Evolutionary conservation across 2,797 vertebrate genomes (phyloP).

Genomic region (Molothrus aeneus): DNA sequence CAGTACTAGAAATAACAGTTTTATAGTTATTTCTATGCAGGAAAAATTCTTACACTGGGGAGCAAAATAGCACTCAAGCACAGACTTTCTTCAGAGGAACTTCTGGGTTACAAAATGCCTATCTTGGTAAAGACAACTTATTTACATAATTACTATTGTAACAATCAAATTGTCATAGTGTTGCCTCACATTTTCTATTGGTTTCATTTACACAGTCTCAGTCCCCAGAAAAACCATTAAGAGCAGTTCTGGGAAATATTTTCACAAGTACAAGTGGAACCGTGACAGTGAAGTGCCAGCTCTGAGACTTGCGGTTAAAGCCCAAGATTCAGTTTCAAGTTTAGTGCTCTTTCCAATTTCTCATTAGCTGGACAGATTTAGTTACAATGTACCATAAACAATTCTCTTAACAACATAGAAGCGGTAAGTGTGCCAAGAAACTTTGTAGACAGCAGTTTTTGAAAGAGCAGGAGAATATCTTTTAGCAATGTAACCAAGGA

Average conservation of each 20-base stretch:
- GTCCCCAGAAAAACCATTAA: background rate
- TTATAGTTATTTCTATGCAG: background rate
- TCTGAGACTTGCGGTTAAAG: background rate
- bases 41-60: background rate
- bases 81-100: background rate
- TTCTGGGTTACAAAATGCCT: background rate
- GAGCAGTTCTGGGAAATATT: background rate
- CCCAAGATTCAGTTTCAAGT: background rate
- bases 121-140: background rate
- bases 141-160: background rate
- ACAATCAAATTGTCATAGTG: background rate
- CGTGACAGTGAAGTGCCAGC: background rate
- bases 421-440: fast-evolving
- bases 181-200: background rate
- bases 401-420: background rate
- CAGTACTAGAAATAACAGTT: background rate
- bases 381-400: background rate
- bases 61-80: background rate
- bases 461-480: background rate
- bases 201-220: background rate
- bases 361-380: background rate
- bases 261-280: background rate
- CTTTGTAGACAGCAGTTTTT: background rate
- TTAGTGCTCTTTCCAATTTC: background rate
- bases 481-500: background rate